Evolutionary conservation across 1,140 invertebrate genomes (phyloP).

Genomic region (Drosophila orosa): DNA sequence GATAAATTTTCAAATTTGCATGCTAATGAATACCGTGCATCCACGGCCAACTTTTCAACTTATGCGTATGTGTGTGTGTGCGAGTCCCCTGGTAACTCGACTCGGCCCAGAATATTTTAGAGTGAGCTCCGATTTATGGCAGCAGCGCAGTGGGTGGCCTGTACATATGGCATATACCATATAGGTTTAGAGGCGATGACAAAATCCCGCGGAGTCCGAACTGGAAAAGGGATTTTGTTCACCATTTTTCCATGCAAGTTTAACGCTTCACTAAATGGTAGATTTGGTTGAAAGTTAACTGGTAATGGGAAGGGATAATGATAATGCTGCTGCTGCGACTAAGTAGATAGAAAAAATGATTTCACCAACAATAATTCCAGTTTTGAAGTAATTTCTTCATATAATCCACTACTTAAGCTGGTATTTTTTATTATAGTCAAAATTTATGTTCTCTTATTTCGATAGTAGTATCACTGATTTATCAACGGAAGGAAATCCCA

Average conservation of each 20-base stretch:
- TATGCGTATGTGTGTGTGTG: constrained; percentile 9
- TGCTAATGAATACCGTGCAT: constrained; percentile 63
- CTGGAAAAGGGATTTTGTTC: constrained; percentile 21
- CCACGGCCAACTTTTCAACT: constrained; percentile 27
- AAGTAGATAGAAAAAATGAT: neutral
- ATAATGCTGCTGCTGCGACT: neutral
- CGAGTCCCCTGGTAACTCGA: constrained; percentile 4
- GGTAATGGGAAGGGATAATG: neutral
- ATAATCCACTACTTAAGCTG: neutral
- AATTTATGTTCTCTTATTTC: no score
- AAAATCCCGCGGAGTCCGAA: constrained; percentile 3
- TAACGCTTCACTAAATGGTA: neutral
- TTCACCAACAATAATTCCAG: neutral
- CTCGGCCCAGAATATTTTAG: constrained; percentile 19
- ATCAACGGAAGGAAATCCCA: neutral
- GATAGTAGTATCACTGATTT: no score
- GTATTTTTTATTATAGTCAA: neutral
- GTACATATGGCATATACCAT: constrained; percentile 8
- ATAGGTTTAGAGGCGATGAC: constrained; percentile 7
- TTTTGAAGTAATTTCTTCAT: neutral
- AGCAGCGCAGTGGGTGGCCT: constrained; percentile 3
- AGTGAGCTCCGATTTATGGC: constrained; percentile 17
- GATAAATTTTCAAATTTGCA: constrained; percentile 76
- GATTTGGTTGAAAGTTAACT: constrained; percentile 2
- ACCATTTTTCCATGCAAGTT: constrained; percentile 1